phyloP scores from a whole-genome alignment of 2,113 vertebrate genomes.

The Scortum barcoo region DNA sequence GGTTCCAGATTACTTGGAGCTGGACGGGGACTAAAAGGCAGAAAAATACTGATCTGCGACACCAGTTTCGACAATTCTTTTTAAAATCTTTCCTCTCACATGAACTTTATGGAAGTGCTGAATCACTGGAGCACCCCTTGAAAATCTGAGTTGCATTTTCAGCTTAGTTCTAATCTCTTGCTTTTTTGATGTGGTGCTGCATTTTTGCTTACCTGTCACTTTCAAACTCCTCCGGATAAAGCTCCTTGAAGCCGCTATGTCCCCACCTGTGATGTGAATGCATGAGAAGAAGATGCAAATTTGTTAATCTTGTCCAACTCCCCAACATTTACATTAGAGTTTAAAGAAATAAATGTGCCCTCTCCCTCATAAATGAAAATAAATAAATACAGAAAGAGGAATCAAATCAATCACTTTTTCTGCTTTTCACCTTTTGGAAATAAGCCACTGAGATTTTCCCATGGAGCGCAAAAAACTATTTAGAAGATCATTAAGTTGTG shows the following conservation, averaged over 20 bases:
- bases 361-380: neutral
- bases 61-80: neutral
- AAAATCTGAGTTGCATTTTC: neutral
- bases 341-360: neutral
- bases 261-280: conserved; percentile 86
- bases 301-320: neutral
- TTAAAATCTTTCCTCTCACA: too few species aligned
- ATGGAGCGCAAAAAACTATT: neutral
- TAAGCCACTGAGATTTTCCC: neutral
- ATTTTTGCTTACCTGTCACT: conserved; percentile 88
- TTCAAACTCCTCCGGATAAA: conserved; percentile 96
- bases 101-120: neutral
- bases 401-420: neutral
- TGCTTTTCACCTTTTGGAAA: neutral
- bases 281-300: neutral
- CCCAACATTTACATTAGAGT: conserved; percentile 3
- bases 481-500: neutral
- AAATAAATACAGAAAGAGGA: neutral
- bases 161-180: neutral
- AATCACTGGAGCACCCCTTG: conserved; percentile 3
- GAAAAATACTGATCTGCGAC: too few species aligned
- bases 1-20: neutral
- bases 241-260: conserved; percentile 98
- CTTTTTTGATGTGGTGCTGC: neutral
- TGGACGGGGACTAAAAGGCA: neutral